Evolutionary conservation across 2,888 invertebrate genomes (phyloP), one percentile per base, ranked within the genome.

Genomic region (Caenorhabditis imperialis): DNA sequence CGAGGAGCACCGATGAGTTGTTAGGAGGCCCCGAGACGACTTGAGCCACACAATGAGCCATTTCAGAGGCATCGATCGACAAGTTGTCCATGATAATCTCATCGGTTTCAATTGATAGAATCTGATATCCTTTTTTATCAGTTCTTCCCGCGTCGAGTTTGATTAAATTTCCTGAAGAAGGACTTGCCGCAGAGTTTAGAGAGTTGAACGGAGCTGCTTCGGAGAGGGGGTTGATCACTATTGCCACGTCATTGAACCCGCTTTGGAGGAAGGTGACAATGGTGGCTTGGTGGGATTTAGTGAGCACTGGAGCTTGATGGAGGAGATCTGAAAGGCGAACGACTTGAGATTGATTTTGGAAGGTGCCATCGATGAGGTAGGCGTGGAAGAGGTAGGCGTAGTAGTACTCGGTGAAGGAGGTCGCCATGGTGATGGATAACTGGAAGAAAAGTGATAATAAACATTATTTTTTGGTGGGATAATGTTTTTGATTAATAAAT

Each of bases 1-100:
- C 23, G 16, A 57, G 45, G 3, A 57, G 16, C 35, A 45, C 45
- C 2, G 57, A 57, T 2, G 44, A 57, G 22, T 45, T 45, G 23
- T 57, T 57, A 3, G 57, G 57, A 2, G 57, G 57, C 0, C 57
- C 57, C 33, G 57, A 35, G 16, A 57, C 37, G 6, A 57, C 35
- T 45, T 45, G 20, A 16, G 57, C 57, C 7, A 23, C n/a, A 27
- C 57, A 57, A 4, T 16, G 23, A 6, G 45, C 7, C 37, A 4
- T 12, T 37, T 37, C n/a, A 16, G 37, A 37, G 37, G 37, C 30
- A 33, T 20, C n/a, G 8, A 55, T 33, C 5, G 4, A 7, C 33
- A 55, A 12, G 1, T 30, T 42, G 5, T 10, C 16, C 30, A 55
- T 55, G 6, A 40, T 55, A 14, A 55, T 55, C 30, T 42, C 12